A percentile compares a stretch with the other conserved stretches of the same genome.
Conservation (phyloP, 2,888 invertebrate species). For the Hypercompe scribonia region DNA sequence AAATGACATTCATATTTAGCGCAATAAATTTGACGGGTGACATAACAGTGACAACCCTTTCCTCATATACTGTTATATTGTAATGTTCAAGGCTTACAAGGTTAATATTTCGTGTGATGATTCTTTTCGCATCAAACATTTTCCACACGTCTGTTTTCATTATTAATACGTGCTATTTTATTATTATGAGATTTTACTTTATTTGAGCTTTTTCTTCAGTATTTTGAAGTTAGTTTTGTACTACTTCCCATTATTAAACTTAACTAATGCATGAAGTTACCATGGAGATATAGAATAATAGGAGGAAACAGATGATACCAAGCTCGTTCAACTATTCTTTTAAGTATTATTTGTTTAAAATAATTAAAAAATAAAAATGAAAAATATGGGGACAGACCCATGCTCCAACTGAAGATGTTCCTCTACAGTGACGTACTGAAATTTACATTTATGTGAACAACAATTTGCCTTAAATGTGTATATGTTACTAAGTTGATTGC, state of each 20-base stretch:
- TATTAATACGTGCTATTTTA: background rate
- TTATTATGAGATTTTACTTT: background rate
- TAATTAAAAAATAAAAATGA: background rate
- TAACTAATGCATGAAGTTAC: too few species aligned
- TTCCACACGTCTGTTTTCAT: background rate
- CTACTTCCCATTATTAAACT: background rate
- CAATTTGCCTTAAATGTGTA: too few species aligned
- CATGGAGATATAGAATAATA: too few species aligned
- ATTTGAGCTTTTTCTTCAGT: background rate
- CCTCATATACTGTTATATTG: constrained; percentile 9
- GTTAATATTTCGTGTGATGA: background rate
- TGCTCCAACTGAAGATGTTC: too few species aligned
- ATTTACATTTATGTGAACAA: too few species aligned
- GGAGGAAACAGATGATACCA: background rate
- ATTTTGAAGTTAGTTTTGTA: background rate
- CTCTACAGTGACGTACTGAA: too few species aligned
- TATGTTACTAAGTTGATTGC: too few species aligned
- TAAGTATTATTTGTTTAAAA: background rate
- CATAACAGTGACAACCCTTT: constrained; percentile 2
- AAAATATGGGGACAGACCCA: too few species aligned
- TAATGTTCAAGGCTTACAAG: background rate
- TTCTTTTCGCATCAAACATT: background rate
- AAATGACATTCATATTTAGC: constrained; percentile 3
- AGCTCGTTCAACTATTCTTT: background rate
- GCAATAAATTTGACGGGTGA: constrained; percentile 11